Evolutionary conservation across 2,113 vertebrate genomes (phyloP).

Genomic region (Perca schrenkii): DNA sequence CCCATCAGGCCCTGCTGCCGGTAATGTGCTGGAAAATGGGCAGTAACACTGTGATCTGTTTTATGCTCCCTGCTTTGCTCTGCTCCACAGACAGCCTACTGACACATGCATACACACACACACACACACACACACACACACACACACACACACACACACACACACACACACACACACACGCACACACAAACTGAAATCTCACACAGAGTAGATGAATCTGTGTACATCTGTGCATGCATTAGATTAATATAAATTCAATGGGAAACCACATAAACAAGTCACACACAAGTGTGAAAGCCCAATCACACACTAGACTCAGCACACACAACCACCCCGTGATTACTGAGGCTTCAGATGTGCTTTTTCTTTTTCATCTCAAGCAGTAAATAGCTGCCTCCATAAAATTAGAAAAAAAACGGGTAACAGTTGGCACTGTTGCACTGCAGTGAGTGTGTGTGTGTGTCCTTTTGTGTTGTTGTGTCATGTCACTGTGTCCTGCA

Average conservation of each 20-base stretch:
- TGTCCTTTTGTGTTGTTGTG: conserved; percentile 5
- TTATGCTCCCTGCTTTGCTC: conserved; percentile 65
- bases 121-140: conserved; percentile 15
- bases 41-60: conserved; percentile 74
- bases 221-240: conserved; percentile 13
- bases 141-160: neutral
- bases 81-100: conserved; percentile 43
- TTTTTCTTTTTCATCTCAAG: conserved; percentile 32
- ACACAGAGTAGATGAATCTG: conserved; percentile 1
- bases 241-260: conserved; percentile 5
- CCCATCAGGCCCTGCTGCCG: conserved; percentile 75
- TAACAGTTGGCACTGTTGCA: conserved; percentile 2
- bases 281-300: neutral
- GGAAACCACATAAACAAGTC: neutral
- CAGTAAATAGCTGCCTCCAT: conserved; percentile 27
- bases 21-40: conserved; percentile 82
- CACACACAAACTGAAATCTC: neutral
- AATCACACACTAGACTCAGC: neutral
- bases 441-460: neutral
- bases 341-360: conserved; percentile 25
- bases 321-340: neutral
- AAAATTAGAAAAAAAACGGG: neutral
- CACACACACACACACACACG: neutral
- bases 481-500: neutral
- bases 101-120: conserved; percentile 29